Percentiles rank a stretch among this genome's conserved stretches.
Conservation (phyloP, 1,140 invertebrate genomes). For the Drosophila bipectinata region DNA sequence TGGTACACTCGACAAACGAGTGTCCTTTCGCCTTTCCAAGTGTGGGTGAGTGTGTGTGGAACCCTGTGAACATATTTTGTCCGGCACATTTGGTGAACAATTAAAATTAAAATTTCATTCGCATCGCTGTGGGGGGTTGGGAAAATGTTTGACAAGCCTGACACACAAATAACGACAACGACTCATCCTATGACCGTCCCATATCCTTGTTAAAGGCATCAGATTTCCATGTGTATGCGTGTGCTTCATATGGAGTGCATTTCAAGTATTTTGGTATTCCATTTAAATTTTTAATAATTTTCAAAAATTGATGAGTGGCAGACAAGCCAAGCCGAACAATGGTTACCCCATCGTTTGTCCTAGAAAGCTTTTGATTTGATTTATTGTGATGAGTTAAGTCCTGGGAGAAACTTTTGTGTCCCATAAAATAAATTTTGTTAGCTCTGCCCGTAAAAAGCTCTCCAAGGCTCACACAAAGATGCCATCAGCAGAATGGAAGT, state of each 20-base stretch:
- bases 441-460: slow-evolving; percentile 11
- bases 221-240: slow-evolving; percentile 33
- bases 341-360: slow-evolving; percentile 3
- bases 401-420: slow-evolving; percentile 31
- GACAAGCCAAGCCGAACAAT: slow-evolving; percentile 40
- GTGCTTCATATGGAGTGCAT: slow-evolving; percentile 55
- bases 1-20: slow-evolving; percentile 35
- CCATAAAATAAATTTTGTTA: slow-evolving; percentile 46
- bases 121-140: slow-evolving; percentile 55
- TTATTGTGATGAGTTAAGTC: slow-evolving; percentile 62
- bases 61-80: slow-evolving; percentile 61
- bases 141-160: slow-evolving; percentile 76
- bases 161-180: slow-evolving; percentile 74
- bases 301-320: slow-evolving; percentile 78
- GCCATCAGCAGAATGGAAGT: slow-evolving; percentile 1
- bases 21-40: slow-evolving; percentile 13
- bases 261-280: slow-evolving; percentile 76
- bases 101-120: slow-evolving; percentile 80
- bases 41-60: not conserved
- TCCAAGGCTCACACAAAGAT: slow-evolving; percentile 7
- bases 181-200: slow-evolving; percentile 28
- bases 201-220: slow-evolving; percentile 27
- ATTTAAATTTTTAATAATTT: slow-evolving; percentile 83
- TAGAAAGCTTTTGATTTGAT: slow-evolving; percentile 64
- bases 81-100: slow-evolving; percentile 75